phyloP scores from a whole-genome alignment of 2,797 vertebrate genomes.

The Micropoecilia bifurca region DNA sequence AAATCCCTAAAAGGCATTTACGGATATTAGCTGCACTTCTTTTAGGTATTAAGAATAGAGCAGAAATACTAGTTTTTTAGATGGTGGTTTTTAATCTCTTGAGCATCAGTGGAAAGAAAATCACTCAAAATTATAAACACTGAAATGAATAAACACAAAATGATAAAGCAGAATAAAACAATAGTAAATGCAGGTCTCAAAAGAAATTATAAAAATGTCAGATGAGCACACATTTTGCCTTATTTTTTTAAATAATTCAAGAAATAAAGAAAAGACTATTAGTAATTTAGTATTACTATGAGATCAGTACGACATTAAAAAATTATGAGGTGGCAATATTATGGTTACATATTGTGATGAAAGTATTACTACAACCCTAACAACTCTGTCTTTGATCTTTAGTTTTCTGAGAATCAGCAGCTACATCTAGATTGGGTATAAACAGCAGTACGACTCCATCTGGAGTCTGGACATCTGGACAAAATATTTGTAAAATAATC shows the following conservation, averaged over 20 bases:
- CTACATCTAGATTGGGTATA: background rate
- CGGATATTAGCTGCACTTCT: background rate
- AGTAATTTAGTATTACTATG: background rate
- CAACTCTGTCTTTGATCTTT: background rate
- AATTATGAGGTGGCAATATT: background rate
- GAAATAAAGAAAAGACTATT: background rate
- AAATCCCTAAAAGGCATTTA: background rate
- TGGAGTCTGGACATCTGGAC: background rate
- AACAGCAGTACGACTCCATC: background rate
- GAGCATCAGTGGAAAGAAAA: background rate
- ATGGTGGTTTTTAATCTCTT: background rate
- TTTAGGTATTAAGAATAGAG: background rate
- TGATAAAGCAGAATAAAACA: no score
- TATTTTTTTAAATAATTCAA: background rate
- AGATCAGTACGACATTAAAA: background rate
- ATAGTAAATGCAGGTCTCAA: background rate
- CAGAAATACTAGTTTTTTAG: background rate
- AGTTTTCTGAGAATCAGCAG: background rate
- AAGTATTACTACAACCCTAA: background rate
- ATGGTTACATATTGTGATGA: background rate
- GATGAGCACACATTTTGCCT: background rate
- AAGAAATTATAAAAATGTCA: background rate
- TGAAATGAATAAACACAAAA: background rate
- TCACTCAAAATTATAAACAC: background rate
- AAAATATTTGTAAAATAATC: background rate